Evolutionary conservation across 2,113 vertebrate species (phyloP).

Genomic region (Mustelus asterias): DNA sequence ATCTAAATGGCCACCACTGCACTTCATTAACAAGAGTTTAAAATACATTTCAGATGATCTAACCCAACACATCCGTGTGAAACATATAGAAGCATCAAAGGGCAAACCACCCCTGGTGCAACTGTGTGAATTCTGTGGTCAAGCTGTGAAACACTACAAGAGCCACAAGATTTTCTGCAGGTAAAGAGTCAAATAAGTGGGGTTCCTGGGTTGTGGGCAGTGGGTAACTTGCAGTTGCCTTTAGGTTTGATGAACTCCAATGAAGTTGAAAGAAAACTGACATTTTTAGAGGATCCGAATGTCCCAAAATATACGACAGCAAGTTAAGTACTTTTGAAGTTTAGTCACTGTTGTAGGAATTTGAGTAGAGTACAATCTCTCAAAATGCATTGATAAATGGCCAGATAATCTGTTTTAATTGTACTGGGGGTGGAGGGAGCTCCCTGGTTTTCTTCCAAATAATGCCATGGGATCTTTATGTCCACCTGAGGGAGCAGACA

Average conservation of each 20-base stretch:
- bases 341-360: background rate
- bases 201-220: background rate
- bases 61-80: conserved; percentile 38
- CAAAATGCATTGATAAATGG: background rate
- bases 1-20: background rate
- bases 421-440: background rate
- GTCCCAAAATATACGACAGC: background rate
- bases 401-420: background rate
- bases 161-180: conserved; percentile 40
- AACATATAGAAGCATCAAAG: conserved; percentile 39
- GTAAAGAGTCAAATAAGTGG: background rate
- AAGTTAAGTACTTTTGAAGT: background rate
- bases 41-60: conserved; percentile 38
- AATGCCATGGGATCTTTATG: background rate
- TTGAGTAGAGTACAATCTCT: background rate
- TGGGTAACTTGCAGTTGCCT: background rate
- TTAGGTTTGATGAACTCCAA: background rate
- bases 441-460: background rate
- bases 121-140: conserved; percentile 41
- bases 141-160: conserved; percentile 42
- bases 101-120: conserved; percentile 39
- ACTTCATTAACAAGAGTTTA: background rate
- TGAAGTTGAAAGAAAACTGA: background rate
- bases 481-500: background rate
- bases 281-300: background rate